phyloP scores from a whole-genome alignment of 2,888 invertebrate species.

The Empis livida region DNA sequence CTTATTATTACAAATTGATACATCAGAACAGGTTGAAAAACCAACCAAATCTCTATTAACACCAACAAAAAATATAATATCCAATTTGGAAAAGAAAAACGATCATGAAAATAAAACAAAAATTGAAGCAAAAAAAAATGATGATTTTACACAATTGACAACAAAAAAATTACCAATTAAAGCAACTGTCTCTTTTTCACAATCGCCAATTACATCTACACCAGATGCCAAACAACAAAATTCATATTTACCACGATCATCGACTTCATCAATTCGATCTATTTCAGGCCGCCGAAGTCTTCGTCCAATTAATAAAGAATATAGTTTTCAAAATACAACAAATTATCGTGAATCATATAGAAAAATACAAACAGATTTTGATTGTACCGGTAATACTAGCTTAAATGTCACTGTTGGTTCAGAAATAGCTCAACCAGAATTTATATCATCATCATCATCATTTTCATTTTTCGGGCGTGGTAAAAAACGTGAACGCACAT shows the following conservation, averaged over 20 bases:
- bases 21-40: neutral
- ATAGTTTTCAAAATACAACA: slow-evolving; percentile 21
- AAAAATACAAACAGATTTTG: slow-evolving; percentile 26
- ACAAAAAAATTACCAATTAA: slow-evolving; percentile 8
- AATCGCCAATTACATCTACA: slow-evolving; percentile 13
- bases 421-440: slow-evolving; percentile 25
- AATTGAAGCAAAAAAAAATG: neutral
- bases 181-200: neutral
- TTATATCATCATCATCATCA: slow-evolving; percentile 21
- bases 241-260: neutral
- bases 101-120: neutral
- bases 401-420: slow-evolving; percentile 34
- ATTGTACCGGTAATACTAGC: slow-evolving; percentile 26
- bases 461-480: slow-evolving; percentile 29
- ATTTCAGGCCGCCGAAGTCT: slow-evolving; percentile 31
- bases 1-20: slow-evolving; percentile 2
- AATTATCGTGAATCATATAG: slow-evolving; percentile 24
- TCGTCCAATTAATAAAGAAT: slow-evolving; percentile 17
- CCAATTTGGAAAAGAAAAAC: neutral
- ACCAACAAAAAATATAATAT: too few species aligned
- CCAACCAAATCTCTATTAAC: too few species aligned
- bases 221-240: slow-evolving; percentile 15
- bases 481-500: slow-evolving; percentile 30
- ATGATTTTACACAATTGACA: too few species aligned
- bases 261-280: slow-evolving; percentile 9